Conservation (phyloP, 2,797 vertebrate species). For the Psittacula derbiana region DNA sequence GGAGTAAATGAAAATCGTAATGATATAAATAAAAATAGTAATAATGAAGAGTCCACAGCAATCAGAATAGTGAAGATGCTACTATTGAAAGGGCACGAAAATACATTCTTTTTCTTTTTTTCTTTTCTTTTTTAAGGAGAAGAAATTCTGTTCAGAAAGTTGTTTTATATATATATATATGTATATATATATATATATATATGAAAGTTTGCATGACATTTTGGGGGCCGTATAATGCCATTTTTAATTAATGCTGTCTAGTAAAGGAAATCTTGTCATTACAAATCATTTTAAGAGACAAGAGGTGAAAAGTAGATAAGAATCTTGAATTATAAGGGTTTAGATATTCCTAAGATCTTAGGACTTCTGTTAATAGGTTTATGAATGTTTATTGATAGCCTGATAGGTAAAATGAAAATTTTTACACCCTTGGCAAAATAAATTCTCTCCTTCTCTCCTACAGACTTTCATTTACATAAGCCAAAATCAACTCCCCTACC, state of each 20-base stretch:
- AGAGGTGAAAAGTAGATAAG: background rate
- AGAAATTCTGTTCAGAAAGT: background rate
- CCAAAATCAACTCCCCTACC: background rate
- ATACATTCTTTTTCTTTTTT: background rate
- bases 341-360: background rate
- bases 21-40: background rate
- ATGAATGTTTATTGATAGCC: slow-evolving; percentile 19
- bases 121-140: rapidly evolving
- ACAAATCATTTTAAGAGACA: background rate
- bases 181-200: background rate
- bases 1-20: background rate
- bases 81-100: background rate
- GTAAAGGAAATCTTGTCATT: background rate
- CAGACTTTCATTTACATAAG: background rate
- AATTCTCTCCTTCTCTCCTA: background rate
- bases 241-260: background rate
- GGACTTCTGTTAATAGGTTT: background rate
- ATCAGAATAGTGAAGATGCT: background rate
- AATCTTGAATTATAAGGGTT: background rate
- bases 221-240: background rate
- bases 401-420: background rate
- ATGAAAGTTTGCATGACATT: background rate
- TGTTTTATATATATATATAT: background rate
- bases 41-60: background rate
- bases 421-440: background rate